Evolutionary conservation across 2,113 vertebrate genomes (phyloP), one percentile per base, ranked within the genome.

Genomic region (Gorsachius goisagi): DNA sequence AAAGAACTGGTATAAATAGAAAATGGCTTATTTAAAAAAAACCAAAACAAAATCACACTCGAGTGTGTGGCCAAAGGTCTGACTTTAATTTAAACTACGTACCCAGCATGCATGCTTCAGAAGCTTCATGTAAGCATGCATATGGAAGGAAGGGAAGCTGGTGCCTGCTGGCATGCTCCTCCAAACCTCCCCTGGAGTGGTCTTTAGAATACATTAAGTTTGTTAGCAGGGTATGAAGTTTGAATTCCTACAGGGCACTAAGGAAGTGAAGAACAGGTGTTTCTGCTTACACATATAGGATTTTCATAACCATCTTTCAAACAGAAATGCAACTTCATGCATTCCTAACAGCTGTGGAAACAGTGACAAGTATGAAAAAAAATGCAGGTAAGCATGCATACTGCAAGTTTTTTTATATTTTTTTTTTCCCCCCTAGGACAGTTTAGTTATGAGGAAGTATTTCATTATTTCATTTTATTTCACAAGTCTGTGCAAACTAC

Each of bases 401-500:
- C 47, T 44, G 55, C 44, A 39, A 83, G 3, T 3, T 63, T 32
- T 41, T 81, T 73, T 50, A 8, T 30, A 15, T 8, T 15, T 45
- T 73, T 67, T 77, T 67, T 45, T 55, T 17, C 27, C 50, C 15
- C 15, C 30, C 27, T 8, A 69, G 56, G 45, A 86, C 45, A 71
- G 16, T 83, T 78, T 52, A 84, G 23, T 82, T 82, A 77, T 10
- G 14, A 85, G 24, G 19, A 88, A 83, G 22, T 64, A 80, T 21
- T 81, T 67, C 7, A 60, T 47, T 64, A 80, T 21, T 81, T 67
- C 7, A 60, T 47, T 95, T 78, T 83, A 72, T 88, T 91, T 96
- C 72, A 90, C 53, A 94, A 67, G 11, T 73, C 60, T 85, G 71
- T 60, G 47, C 60, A 93, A 95, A 75, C 95, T 96, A 96, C 90